Evolutionary conservation across 1,140 invertebrate species (phyloP).

Genomic region (Heliconius hewitsoni): DNA sequence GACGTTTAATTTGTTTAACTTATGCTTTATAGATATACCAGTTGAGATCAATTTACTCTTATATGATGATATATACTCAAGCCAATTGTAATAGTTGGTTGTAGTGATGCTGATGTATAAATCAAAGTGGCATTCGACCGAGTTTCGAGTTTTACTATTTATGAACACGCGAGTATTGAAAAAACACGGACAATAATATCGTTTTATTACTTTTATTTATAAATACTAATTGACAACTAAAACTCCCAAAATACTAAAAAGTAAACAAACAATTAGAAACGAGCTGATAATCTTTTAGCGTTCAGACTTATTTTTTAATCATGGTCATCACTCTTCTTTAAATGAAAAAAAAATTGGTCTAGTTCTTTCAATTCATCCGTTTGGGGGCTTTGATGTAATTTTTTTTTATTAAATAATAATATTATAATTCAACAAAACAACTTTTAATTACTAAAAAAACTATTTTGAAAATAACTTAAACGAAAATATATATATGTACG

Average conservation of each 20-base stretch:
- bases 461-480: not conserved
- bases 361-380: no score
- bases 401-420: no score
- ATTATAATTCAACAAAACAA: no score
- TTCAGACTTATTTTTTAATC: no score
- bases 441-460: not conserved
- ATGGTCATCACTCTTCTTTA: no score
- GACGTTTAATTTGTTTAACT: not conserved
- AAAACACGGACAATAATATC: not conserved
- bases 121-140: not conserved
- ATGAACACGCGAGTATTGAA: not conserved
- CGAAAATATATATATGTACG: not conserved
- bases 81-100: not conserved
- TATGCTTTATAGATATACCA: not conserved
- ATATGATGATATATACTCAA: not conserved
- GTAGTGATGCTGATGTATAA: not conserved
- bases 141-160: not conserved
- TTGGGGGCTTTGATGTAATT: no score
- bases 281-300: no score
- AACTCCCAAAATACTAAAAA: no score
- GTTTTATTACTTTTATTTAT: not conserved
- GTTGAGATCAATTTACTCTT: slow-evolving; percentile 2
- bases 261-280: no score
- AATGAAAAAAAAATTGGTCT: no score
- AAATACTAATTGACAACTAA: no score